A percentile compares a stretch with the other conserved stretches of the same genome.
Evolutionary conservation across 2,113 vertebrate species (phyloP).

Genomic region (Piprites chloris): DNA sequence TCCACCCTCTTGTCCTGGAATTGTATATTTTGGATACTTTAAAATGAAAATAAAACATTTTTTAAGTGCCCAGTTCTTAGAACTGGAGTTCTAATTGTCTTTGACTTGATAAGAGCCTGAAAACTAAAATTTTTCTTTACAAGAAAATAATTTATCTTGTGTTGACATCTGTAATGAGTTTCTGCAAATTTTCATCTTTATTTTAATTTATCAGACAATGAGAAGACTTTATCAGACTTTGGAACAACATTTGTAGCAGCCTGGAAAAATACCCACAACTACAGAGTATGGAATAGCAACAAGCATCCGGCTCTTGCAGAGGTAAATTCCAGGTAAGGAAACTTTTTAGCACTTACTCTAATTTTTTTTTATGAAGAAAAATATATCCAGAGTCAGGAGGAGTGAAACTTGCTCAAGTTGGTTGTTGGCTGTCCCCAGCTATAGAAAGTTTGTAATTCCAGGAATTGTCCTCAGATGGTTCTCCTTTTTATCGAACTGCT

Average conservation of each 20-base stretch:
- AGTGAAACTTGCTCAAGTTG: neutral
- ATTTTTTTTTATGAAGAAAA: neutral
- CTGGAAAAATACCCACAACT: constrained; percentile 96
- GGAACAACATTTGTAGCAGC: constrained; percentile 83
- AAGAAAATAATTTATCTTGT: neutral
- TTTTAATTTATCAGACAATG: constrained; percentile 81
- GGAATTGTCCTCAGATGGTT: neutral
- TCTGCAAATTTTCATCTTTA: neutral
- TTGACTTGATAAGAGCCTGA: neutral
- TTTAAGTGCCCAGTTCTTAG: neutral
- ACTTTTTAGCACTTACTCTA: neutral
- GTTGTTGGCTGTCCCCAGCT: neutral
- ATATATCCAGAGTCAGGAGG: neutral
- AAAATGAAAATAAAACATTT: neutral
- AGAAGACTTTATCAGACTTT: constrained; percentile 89
- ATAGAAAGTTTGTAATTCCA: neutral
- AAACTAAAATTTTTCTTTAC: neutral
- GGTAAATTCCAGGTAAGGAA: constrained; percentile 86
- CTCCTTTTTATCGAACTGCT: neutral
- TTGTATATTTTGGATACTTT: neutral
- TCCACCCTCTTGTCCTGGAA: too few species aligned
- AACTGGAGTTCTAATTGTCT: neutral
- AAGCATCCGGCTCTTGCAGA: constrained; percentile 87
- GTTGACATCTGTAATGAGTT: neutral
- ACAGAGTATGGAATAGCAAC: constrained; percentile 94